Evolutionary conservation across 2,888 invertebrate species (phyloP).

Genomic region (Sepiola atlantica): DNA sequence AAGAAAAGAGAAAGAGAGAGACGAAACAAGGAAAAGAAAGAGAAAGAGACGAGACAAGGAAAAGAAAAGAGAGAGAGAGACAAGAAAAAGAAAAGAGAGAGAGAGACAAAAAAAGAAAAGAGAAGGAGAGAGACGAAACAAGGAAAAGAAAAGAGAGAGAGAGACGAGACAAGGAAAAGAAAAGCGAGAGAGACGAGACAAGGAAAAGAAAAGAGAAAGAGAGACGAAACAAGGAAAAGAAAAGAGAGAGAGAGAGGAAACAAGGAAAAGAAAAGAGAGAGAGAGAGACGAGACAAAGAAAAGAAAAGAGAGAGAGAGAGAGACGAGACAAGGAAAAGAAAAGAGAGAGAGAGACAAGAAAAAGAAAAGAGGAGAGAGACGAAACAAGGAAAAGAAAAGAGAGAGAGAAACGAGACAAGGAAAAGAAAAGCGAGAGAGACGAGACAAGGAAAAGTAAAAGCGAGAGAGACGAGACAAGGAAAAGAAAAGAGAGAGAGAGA

Average conservation of each 20-base stretch:
- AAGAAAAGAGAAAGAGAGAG: too few relatives aligned
- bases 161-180: not conserved
- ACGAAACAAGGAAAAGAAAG: too few relatives aligned
- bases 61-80: too few relatives aligned
- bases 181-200: not conserved
- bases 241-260: not conserved
- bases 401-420: not conserved
- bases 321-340: not conserved
- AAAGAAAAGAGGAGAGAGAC: not conserved
- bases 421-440: not conserved
- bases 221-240: not conserved
- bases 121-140: not conserved
- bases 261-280: too few relatives aligned
- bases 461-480: too few relatives aligned
- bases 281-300: not conserved
- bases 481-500: too few relatives aligned
- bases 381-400: not conserved
- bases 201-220: not conserved
- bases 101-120: not conserved
- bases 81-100: too few relatives aligned
- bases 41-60: too few relatives aligned
- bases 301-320: not conserved
- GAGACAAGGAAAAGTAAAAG: not conserved
- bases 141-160: not conserved
- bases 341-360: too few relatives aligned